Evolutionary conservation across 1,140 invertebrate genomes (phyloP).

Genomic region (Myzus persicae): DNA sequence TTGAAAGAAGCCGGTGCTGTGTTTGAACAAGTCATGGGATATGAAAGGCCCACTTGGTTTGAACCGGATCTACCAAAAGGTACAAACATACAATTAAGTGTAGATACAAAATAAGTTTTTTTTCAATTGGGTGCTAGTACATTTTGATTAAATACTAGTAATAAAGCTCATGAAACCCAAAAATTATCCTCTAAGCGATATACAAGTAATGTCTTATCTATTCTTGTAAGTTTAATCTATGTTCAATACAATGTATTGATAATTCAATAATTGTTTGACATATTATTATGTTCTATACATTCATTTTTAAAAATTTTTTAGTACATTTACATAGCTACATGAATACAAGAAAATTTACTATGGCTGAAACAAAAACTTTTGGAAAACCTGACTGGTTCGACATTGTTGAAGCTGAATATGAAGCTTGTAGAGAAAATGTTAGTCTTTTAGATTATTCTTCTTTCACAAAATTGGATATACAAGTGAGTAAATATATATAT

Average conservation of each 20-base stretch:
- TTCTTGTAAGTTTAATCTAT: background rate
- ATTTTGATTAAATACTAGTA: background rate
- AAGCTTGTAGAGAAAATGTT: constrained; percentile 90
- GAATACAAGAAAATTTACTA: background rate
- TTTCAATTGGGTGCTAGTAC: background rate
- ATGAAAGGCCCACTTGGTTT: constrained; percentile 95
- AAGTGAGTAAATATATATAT: constrained; percentile 69
- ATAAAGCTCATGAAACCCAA: background rate
- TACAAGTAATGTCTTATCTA: background rate
- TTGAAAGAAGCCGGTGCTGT: constrained; percentile 91
- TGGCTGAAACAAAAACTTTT: constrained; percentile 78
- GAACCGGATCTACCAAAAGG: constrained; percentile 65
- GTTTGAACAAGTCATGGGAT: constrained; percentile 98
- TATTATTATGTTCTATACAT: background rate
- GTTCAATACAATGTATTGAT: background rate
- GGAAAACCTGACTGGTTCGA: constrained; percentile 95
- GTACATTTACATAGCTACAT: background rate
- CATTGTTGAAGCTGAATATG: constrained; percentile 86
- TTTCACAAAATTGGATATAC: constrained; percentile 96
- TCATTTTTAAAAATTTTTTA: constrained; percentile 32
- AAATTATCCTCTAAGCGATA: background rate
- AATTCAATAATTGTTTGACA: background rate
- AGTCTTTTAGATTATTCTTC: constrained; percentile 97
- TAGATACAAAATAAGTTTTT: background rate
- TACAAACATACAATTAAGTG: background rate